Evolutionary conservation across 1,140 invertebrate genomes (phyloP).

Genomic region (Apis mellifera): DNA sequence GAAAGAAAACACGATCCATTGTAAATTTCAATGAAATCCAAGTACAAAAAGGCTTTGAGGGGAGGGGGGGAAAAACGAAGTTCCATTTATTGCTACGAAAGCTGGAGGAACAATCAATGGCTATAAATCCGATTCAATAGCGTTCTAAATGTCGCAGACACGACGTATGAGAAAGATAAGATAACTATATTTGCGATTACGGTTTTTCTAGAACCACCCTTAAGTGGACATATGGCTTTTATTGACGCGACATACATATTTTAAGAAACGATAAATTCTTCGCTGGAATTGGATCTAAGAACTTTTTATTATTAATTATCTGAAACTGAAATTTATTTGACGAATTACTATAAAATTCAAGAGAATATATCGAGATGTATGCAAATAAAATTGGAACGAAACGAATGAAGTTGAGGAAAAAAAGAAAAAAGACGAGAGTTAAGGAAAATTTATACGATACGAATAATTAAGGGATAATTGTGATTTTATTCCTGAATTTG

Average conservation of each 20-base stretch:
- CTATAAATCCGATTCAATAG: slow-evolving; percentile 60
- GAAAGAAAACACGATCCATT: slow-evolving; percentile 5
- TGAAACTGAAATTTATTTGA: no score
- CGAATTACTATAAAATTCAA: no score
- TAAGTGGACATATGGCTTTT: slow-evolving; percentile 58
- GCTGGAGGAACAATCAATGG: slow-evolving; percentile 45
- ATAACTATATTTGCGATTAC: slow-evolving; percentile 59
- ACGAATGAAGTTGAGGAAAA: no score
- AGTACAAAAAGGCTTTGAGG: neutral
- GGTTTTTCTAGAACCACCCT: slow-evolving; percentile 46
- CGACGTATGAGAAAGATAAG: slow-evolving; percentile 50
- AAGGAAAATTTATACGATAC: neutral
- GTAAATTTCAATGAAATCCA: slow-evolving; percentile 40
- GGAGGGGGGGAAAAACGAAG: no score
- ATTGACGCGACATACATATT: slow-evolving; percentile 30
- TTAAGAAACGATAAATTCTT: slow-evolving; percentile 24
- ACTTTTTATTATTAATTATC: no score
- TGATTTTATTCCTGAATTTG: no score
- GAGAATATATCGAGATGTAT: no score
- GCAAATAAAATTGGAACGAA: no score
- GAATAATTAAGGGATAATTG: neutral
- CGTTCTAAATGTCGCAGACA: slow-evolving; percentile 41
- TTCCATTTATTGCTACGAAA: slow-evolving; percentile 40
- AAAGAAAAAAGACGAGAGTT: no score
- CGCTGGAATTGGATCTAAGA: no score